Evolutionary conservation across 2,888 invertebrate species (phyloP).

Genomic region (Sylvicola cinctus): DNA sequence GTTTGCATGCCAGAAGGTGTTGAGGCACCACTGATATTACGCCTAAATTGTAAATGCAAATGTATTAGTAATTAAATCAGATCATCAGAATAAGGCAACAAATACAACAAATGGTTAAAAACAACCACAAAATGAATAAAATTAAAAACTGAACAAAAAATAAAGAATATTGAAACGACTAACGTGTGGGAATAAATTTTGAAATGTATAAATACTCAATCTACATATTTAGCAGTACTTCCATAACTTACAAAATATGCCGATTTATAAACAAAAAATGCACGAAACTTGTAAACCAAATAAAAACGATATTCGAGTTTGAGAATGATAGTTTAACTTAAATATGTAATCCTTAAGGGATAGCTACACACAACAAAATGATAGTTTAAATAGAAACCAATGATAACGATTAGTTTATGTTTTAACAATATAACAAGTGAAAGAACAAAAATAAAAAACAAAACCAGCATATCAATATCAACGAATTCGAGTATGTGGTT

Average conservation of each 20-base stretch:
- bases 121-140: not conserved
- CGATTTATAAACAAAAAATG: not conserved
- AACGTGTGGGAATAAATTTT: too few species aligned
- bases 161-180: not conserved
- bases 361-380: too few species aligned
- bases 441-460: constrained; percentile 4
- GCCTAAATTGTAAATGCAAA: constrained; percentile 11
- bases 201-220: too few species aligned
- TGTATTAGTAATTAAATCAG: constrained; percentile 1
- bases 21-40: constrained; percentile 24
- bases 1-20: constrained; percentile 27
- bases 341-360: too few species aligned
- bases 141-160: not conserved
- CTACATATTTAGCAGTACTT: too few species aligned
- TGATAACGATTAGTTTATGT: too few species aligned
- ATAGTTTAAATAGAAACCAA: too few species aligned
- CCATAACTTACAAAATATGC: not conserved
- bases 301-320: not conserved
- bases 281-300: not conserved
- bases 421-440: not conserved
- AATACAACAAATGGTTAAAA: not conserved
- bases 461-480: constrained; percentile 6
- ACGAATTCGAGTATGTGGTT: not conserved
- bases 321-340: too few species aligned
- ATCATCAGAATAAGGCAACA: not conserved